phyloP scores from a whole-genome alignment of 2,797 vertebrate genomes.

The Poeciliopsis infans region DNA sequence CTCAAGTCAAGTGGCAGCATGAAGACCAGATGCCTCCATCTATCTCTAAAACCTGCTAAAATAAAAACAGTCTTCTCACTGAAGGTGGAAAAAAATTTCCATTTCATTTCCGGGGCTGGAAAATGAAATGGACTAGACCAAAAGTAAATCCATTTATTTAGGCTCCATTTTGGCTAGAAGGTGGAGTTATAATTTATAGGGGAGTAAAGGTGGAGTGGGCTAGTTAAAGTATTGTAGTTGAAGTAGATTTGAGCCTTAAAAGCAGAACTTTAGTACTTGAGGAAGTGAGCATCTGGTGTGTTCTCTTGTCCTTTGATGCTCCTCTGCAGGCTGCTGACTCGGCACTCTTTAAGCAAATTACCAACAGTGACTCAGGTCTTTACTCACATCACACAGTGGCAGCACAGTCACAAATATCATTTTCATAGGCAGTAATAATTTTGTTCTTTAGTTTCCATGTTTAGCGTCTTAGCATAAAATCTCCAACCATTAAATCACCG shows the following conservation, averaged over 20 bases:
- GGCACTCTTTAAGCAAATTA: conserved; percentile 15
- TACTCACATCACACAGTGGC: background rate
- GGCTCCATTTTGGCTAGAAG: background rate
- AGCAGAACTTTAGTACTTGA: background rate
- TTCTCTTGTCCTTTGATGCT: conserved; percentile 30
- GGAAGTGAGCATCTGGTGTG: conserved; percentile 2
- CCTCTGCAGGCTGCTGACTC: conserved; percentile 33
- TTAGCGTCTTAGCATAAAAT: background rate
- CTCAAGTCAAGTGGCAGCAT: background rate
- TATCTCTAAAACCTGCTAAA: background rate
- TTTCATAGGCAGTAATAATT: background rate
- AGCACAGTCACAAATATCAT: background rate
- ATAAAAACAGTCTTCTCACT: background rate
- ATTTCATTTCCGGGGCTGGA: too few relatives aligned
- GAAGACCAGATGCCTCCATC: background rate
- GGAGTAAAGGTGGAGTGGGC: background rate
- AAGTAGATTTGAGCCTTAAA: background rate
- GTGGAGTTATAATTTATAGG: background rate
- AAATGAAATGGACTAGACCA: background rate
- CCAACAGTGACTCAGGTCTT: conserved; percentile 39
- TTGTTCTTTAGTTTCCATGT: background rate
- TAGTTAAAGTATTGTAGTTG: background rate
- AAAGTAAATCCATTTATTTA: background rate
- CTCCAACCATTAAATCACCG: background rate
- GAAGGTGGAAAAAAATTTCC: background rate